phyloP scores from a whole-genome alignment of 1,140 invertebrate genomes.

The Drosophila sucinea region DNA sequence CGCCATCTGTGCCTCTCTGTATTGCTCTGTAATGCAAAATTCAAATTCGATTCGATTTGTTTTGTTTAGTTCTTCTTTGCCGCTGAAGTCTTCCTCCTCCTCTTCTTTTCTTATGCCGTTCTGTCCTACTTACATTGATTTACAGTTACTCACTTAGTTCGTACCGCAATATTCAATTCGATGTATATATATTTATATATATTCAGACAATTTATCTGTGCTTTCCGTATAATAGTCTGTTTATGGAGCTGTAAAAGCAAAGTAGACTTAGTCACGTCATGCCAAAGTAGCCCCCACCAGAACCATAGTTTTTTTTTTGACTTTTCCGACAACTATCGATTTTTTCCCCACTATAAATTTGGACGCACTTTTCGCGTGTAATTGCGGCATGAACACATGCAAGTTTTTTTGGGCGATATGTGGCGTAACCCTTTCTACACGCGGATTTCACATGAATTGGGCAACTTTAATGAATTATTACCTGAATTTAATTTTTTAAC shows the following conservation, averaged over 20 bases:
- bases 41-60: slow-evolving; percentile 60
- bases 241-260: slow-evolving; percentile 71
- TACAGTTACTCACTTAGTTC: slow-evolving; percentile 45
- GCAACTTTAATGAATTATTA: slow-evolving; percentile 54
- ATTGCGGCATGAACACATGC: slow-evolving; percentile 33
- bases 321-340: slow-evolving; percentile 54
- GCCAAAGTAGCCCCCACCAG: slow-evolving; percentile 34
- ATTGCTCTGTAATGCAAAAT: slow-evolving; percentile 50
- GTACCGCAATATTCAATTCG: slow-evolving; percentile 45
- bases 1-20: slow-evolving; percentile 86
- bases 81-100: neutral
- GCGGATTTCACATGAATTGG: slow-evolving; percentile 26
- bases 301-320: slow-evolving; percentile 27
- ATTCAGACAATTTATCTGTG: slow-evolving; percentile 65
- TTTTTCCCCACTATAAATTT: slow-evolving; percentile 42
- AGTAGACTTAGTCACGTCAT: slow-evolving; percentile 77
- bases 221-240: slow-evolving; percentile 68
- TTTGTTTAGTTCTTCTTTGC: slow-evolving; percentile 38
- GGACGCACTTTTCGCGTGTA: slow-evolving; percentile 59
- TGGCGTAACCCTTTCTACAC: slow-evolving; percentile 13
- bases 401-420: slow-evolving; percentile 7
- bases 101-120: neutral
- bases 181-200: slow-evolving; percentile 43
- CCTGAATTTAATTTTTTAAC: slow-evolving; percentile 43
- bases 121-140: slow-evolving; percentile 66